A percentile compares a stretch with the other conserved stretches of the same genome.
phyloP scores from a whole-genome alignment of 2,113 vertebrate genomes.

The Oryzias woworae region DNA sequence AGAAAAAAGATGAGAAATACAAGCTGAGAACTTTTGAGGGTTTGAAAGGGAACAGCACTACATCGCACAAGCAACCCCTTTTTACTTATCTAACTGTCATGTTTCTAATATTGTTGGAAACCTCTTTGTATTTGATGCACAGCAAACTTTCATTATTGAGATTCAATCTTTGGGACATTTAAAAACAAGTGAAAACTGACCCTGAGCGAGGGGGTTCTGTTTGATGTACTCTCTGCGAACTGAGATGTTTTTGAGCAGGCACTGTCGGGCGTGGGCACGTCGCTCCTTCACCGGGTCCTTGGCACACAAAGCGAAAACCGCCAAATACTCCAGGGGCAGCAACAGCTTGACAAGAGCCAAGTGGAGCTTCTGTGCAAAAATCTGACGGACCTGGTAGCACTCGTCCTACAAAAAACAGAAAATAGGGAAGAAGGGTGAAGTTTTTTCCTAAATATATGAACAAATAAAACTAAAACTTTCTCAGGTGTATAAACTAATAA shows the following conservation, averaged over 20 bases:
- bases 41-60: too few relatives aligned
- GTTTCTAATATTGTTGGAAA: too few relatives aligned
- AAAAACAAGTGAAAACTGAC: conserved; percentile 69
- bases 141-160: too few relatives aligned
- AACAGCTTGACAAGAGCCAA: conserved; percentile 93
- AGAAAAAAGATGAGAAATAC: background rate
- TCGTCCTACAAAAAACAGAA: conserved; percentile 82
- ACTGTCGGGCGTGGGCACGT: conserved; percentile 95
- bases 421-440: background rate
- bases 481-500: too few relatives aligned
- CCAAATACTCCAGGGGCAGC: conserved; percentile 96
- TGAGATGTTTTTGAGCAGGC: conserved; percentile 98
- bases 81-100: too few relatives aligned
- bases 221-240: conserved; percentile 98
- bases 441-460: background rate
- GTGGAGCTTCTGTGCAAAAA: conserved; percentile 98
- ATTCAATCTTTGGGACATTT: too few relatives aligned
- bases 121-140: too few relatives aligned
- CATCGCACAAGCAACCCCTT: too few relatives aligned
- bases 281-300: conserved; percentile 99
- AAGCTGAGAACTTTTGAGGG: too few relatives aligned
- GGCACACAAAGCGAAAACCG: conserved; percentile 96
- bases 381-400: conserved; percentile 98
- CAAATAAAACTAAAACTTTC: background rate
- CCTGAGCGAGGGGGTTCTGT: conserved; percentile 92